Base-by-base conservation (phyloP, 2,888 invertebrate species). In the Listrodromus nycthemerus region DNA sequence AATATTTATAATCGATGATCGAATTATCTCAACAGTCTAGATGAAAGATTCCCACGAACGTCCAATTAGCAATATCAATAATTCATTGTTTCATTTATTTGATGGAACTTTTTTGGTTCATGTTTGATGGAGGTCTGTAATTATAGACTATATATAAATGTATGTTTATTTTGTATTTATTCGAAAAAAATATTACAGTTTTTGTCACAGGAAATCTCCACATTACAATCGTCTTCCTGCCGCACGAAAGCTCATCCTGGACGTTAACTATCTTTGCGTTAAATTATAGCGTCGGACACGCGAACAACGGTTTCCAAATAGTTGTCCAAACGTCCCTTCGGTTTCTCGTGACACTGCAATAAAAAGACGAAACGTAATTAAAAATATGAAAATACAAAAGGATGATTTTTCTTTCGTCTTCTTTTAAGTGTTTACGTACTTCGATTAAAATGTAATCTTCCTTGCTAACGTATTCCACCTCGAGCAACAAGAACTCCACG, bases 401-500 rank as follows among this genome's bases (percentile, higher is more conserved):
- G n/a, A n/a, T n/a, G n/a, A n/a, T 4, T 70, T 65, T 24, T 50
- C 21, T 41, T 41, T 13, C 2, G 41, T n/a, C 3, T 13, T 0
- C 45, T 19, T 13, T 30, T 16, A 19, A 33, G 41, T 45, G 55
- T 30, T 65, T 66, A 41, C 70, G 78, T 91, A 95, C 95, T 91
- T 94, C 93, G 79, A 90, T 87, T 86, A 94, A 94, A 70, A 94
- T 93, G 0, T 93, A 89, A 88, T 95, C 94, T 6, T 94, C 93
- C 41, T 94, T 92, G 74, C 94, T 94, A 84, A 95, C 95, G 58
- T 95, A 91, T 78, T 95, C 92, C 24, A 97, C 92, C 86, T 96
- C 96, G 61, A 95, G 92, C 70, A 96, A 89, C 16, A 97, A 93
- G 83, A 96, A 94, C 93, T 97, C 97, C 27, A 98, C 95, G n/a